Evolutionary conservation across 2,113 vertebrate genomes (phyloP).

Genomic region (Butorides virescens): DNA sequence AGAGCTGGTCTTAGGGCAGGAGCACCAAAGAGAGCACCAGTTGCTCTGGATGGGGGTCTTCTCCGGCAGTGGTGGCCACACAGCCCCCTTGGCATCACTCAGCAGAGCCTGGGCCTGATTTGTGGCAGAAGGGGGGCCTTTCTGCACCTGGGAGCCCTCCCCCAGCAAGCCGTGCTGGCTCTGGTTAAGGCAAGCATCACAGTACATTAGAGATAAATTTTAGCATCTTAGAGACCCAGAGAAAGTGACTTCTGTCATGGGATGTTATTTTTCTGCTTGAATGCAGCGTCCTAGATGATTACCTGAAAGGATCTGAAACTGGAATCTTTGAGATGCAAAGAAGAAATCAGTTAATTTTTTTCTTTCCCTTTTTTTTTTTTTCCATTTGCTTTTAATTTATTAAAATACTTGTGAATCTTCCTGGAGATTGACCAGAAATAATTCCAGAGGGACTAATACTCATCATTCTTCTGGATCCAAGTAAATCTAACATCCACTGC

Average conservation of each 20-base stretch:
- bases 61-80: background rate
- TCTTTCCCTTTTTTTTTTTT: background rate
- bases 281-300: background rate
- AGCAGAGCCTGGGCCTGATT: background rate
- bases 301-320: background rate
- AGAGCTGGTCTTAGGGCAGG: background rate
- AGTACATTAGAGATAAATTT: background rate
- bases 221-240: background rate
- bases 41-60: background rate
- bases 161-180: background rate
- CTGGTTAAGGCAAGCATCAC: background rate
- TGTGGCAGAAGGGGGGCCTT: background rate
- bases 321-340: background rate
- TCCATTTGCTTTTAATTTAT: background rate
- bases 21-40: background rate
- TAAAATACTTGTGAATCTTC: constrained; percentile 15
- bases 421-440: background rate
- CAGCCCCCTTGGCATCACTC: background rate
- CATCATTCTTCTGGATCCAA: constrained; percentile 23
- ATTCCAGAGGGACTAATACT: constrained; percentile 16
- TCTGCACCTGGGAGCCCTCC: background rate
- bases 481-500: constrained; percentile 17
- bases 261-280: background rate
- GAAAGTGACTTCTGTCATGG: background rate
- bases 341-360: background rate